Conservation (phyloP, 2,113 vertebrate genomes). For the Ameiurus melas region DNA sequence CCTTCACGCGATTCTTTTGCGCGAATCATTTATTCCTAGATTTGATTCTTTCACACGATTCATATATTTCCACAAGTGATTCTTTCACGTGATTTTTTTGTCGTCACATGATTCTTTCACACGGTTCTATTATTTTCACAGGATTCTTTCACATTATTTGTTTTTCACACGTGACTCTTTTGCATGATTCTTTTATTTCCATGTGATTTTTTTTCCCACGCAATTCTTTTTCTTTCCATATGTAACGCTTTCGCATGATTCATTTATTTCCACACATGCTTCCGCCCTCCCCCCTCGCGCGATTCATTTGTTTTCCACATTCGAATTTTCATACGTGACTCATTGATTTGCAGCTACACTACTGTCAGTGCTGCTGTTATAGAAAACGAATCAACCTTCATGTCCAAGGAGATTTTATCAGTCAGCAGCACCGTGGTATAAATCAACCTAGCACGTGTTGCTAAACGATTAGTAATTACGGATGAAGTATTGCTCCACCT, state of each 20-base stretch:
- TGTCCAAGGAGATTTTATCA: neutral
- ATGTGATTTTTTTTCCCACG: no score
- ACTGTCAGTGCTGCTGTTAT: no score
- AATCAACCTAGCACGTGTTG: neutral
- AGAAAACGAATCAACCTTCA: neutral
- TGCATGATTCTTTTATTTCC: neutral
- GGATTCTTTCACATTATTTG: neutral
- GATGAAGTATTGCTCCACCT: slow-evolving; percentile 34
- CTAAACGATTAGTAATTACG: slow-evolving; percentile 70
- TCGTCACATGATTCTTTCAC: no score
- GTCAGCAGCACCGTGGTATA: neutral
- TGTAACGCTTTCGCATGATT: neutral
- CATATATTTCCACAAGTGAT: neutral
- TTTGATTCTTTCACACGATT: no score
- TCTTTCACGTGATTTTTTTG: no score
- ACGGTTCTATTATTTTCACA: no score
- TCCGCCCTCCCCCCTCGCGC: neutral
- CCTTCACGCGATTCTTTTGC: no score
- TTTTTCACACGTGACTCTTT: neutral
- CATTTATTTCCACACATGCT: neutral
- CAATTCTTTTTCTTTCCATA: neutral
- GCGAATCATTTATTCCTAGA: no score
- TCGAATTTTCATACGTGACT: neutral
- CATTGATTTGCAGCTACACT: neutral
- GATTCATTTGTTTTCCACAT: neutral